Evolutionary conservation across 2,113 vertebrate species (phyloP).

Genomic region (Potamarius usumacintae): DNA sequence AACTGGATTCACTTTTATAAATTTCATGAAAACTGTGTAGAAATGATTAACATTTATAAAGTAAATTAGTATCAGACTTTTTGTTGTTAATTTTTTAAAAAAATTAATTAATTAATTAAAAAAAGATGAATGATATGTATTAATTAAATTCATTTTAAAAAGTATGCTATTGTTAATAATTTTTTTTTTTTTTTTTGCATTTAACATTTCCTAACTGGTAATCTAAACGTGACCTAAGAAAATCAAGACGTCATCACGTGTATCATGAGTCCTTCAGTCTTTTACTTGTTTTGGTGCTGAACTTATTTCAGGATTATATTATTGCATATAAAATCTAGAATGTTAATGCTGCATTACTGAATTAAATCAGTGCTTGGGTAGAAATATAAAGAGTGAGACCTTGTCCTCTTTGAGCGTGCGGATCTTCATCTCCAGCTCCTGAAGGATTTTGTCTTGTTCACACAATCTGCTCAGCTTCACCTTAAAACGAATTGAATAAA

Average conservation of each 20-base stretch:
- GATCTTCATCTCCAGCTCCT: slow-evolving; percentile 90
- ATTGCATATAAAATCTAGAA: background rate
- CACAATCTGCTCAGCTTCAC: slow-evolving; percentile 93
- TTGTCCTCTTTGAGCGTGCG: slow-evolving; percentile 94
- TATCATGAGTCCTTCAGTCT: background rate
- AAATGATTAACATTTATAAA: background rate
- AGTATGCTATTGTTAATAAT: background rate
- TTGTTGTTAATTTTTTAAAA: background rate
- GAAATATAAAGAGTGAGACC: slow-evolving; percentile 67
- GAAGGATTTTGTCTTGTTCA: slow-evolving; percentile 94
- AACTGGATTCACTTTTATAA: too few relatives aligned
- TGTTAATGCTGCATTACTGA: background rate
- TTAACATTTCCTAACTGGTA: background rate
- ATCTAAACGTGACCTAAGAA: background rate
- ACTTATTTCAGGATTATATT: background rate
- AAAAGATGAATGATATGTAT: too few relatives aligned
- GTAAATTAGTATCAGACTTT: too few relatives aligned
- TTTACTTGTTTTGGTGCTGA: background rate
- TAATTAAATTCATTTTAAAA: too few relatives aligned
- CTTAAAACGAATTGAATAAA: slow-evolving; percentile 64
- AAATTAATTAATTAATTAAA: background rate
- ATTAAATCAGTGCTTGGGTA: background rate
- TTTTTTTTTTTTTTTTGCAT: background rate
- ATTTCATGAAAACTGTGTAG: background rate
- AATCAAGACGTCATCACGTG: background rate